These are phyloP conservation scores for Microcebus ravelobensis DNA, from an alignment of 2,113 vertebrate species.

Conservation along the genomic window DNA sequence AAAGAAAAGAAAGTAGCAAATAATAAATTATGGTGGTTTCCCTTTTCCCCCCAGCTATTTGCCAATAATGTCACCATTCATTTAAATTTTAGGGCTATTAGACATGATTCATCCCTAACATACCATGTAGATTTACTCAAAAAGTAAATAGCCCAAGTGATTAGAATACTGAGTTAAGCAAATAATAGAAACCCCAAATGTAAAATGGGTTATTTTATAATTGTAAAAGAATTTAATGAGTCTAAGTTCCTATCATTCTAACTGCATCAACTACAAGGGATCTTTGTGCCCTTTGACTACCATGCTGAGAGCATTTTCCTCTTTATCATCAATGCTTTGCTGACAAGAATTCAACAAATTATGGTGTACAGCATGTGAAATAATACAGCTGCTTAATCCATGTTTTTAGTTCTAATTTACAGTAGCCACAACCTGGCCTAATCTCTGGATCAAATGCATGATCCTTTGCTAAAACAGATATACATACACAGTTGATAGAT, in stretches of 20 bases:
- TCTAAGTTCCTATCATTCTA: not conserved
- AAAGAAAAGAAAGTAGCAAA: conserved; percentile 35
- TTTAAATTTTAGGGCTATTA: conserved; percentile 26
- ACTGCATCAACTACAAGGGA: not conserved
- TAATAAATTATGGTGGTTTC: not conserved
- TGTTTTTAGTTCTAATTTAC: conserved; percentile 9
- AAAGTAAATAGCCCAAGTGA: not conserved
- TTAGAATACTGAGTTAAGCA: not conserved
- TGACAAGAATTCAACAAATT: conserved; percentile 14
- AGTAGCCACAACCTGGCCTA: not conserved
- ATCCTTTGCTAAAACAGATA: not conserved
- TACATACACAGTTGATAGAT: not conserved
- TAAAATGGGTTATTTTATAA: not conserved
- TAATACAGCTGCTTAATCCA: conserved; percentile 1
- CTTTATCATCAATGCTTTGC: conserved; percentile 41
- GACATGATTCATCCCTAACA: not conserved
- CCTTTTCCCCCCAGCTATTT: not conserved
- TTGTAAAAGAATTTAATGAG: conserved; percentile 26
- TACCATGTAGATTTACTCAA: not conserved
- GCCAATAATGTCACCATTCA: conserved; percentile 4
- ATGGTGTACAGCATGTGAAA: not conserved
- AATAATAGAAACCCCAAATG: not conserved
- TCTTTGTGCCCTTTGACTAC: not conserved
- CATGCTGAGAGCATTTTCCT: not conserved
- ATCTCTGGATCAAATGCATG: not conserved